Evolutionary conservation across 2,797 vertebrate species (phyloP), one percentile per base, ranked within the genome.

Genomic region (Xiphorhynchus erythropygius): DNA sequence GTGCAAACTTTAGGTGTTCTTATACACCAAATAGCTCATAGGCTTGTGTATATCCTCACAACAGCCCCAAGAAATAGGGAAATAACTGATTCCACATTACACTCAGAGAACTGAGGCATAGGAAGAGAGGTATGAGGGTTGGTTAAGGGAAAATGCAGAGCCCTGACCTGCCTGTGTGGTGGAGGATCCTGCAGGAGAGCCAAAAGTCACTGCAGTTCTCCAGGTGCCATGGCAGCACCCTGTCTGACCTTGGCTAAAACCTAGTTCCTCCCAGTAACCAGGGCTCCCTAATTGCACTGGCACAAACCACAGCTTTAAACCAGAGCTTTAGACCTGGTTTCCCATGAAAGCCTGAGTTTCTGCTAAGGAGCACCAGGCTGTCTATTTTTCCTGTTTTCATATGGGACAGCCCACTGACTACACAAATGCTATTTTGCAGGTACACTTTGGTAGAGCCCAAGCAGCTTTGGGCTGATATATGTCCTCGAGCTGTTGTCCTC

Each of bases 181-280:
- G 55, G 23, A 49, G 50, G 50, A 59, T 18, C 81, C 69, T 81
- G 18, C 30, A 35, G 56, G 44, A 69, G n/a, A 44, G 22, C 69
- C 27, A 0, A 0, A 10, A 50, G 19, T 23, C 27, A 3, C 44
- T 13, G 25, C 0, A 3, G 18, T 24, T 6, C 52, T n/a, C 23
- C 44, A 35, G 14, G 14, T 25, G 12, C 62, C 37, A 4, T 79
- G 52, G 75, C 4, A 74, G 27, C 60, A 56, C 35, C 30, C n/a
- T 35, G 33, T 3, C 25, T 33, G 75, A 35, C 1, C 8, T 32
- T 44, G 32, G 42, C 27, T 55, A 42, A 46, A 69, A 6, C 0
- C 1, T 7, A 22, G 7, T 74, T 68, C 16, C 14, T 37, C 22
- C 23, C 28, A 28, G 2, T 7, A 60, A 17, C 23, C 0, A 0